Conservation (phyloP, 2,888 invertebrate genomes). For the Ariolimax columbianus region DNA sequence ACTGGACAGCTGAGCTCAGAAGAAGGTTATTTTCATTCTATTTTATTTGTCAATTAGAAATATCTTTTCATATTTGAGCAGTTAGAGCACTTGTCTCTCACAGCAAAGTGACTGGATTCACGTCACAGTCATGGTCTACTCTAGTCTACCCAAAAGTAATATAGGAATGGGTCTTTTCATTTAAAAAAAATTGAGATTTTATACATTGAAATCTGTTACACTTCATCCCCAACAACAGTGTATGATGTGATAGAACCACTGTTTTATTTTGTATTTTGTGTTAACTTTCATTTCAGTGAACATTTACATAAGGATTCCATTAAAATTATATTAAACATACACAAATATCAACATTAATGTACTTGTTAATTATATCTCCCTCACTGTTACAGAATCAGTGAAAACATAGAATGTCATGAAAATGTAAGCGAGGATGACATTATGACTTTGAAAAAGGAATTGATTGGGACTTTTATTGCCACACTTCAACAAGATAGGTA, state of each 20-base stretch:
- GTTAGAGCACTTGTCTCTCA: no score
- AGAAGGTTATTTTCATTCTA: slow-evolving; percentile 56
- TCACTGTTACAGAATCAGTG: slow-evolving; percentile 59
- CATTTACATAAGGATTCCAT: not conserved
- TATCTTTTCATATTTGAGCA: no score
- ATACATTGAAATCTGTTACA: no score
- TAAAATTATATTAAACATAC: not conserved
- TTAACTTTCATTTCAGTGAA: not conserved
- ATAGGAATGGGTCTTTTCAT: no score
- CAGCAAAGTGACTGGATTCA: no score
- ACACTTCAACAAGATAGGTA: slow-evolving; percentile 75
- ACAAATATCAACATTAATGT: not conserved
- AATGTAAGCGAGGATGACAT: slow-evolving; percentile 67
- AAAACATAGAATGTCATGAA: slow-evolving; percentile 57
- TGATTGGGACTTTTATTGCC: slow-evolving; percentile 69
- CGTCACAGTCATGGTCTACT: no score
- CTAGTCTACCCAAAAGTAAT: no score
- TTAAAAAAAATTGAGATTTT: no score
- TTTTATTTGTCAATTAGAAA: not conserved
- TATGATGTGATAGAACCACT: no score
- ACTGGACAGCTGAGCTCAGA: slow-evolving; percentile 68
- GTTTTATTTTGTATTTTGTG: no score
- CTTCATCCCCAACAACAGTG: no score
- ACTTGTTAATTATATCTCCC: not conserved
- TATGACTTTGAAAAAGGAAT: slow-evolving; percentile 64